Conservation (phyloP, 2,113 vertebrate genomes). For the Eublepharis macularius region DNA sequence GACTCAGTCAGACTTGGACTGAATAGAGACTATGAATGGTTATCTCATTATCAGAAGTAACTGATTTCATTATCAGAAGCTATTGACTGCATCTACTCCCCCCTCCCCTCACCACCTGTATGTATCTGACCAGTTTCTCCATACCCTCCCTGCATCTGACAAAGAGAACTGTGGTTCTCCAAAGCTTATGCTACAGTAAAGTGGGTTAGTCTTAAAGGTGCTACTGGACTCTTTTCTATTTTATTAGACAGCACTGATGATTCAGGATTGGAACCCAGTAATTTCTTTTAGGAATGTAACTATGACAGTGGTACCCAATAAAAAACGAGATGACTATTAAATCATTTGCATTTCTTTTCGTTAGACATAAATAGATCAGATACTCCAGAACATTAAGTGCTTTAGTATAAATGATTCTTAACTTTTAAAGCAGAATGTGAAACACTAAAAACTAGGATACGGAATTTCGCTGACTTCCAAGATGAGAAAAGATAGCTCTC, state of each 20-base stretch:
- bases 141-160: no score
- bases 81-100: no score
- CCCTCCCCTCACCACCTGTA: no score
- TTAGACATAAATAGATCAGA: slow-evolving; percentile 4
- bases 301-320: slow-evolving; percentile 6
- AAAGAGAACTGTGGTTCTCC: no score
- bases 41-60: no score
- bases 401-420: slow-evolving; percentile 15
- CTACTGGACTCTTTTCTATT: no score
- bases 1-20: no score
- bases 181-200: no score
- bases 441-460: background rate
- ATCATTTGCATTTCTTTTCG: slow-evolving; percentile 22
- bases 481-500: background rate
- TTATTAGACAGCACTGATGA: background rate
- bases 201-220: no score
- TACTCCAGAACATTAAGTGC: slow-evolving; percentile 5
- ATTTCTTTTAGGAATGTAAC: background rate
- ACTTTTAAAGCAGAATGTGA: slow-evolving; percentile 14
- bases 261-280: slow-evolving; percentile 13
- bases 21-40: no score
- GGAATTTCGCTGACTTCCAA: slow-evolving; percentile 20
- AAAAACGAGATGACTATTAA: background rate
- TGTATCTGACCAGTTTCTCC: no score
- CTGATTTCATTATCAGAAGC: no score